A percentile compares a stretch with the other conserved stretches of the same genome.
Evolutionary conservation across 2,113 vertebrate genomes (phyloP).

Genomic region (Smithornis capensis): DNA sequence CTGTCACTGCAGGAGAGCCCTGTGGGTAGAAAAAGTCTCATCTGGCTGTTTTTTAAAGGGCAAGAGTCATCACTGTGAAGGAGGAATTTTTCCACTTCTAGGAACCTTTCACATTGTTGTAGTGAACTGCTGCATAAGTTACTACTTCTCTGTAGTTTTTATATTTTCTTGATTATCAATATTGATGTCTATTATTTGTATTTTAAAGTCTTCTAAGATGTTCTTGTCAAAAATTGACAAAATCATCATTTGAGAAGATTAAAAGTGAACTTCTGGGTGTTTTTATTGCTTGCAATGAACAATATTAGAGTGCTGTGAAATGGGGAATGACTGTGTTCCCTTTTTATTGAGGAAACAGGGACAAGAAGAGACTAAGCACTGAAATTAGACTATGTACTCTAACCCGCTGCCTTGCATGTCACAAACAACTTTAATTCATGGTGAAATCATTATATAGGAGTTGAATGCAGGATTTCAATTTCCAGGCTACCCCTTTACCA

Average conservation of each 20-base stretch:
- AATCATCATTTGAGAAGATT: not conserved
- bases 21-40: slow-evolving; percentile 50
- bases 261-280: not conserved
- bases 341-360: not conserved
- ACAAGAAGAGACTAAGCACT: not conserved
- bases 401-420: not conserved
- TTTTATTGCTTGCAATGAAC: not conserved
- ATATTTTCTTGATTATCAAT: not conserved
- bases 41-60: slow-evolving; percentile 66
- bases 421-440: not conserved
- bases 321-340: not conserved
- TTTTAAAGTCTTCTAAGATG: not conserved
- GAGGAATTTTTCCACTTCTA: slow-evolving; percentile 31
- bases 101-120: not conserved
- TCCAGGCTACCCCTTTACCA: not conserved
- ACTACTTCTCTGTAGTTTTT: not conserved
- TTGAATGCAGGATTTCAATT: not conserved
- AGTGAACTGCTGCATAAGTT: not conserved
- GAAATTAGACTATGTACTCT: not conserved
- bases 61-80: slow-evolving; percentile 40
- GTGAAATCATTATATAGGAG: not conserved
- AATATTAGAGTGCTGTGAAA: not conserved
- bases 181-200: not conserved
- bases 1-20: slow-evolving; percentile 63
- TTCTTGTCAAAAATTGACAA: not conserved